phyloP scores from a whole-genome alignment of 1,140 invertebrate species.

The Magallana ariakensis region DNA sequence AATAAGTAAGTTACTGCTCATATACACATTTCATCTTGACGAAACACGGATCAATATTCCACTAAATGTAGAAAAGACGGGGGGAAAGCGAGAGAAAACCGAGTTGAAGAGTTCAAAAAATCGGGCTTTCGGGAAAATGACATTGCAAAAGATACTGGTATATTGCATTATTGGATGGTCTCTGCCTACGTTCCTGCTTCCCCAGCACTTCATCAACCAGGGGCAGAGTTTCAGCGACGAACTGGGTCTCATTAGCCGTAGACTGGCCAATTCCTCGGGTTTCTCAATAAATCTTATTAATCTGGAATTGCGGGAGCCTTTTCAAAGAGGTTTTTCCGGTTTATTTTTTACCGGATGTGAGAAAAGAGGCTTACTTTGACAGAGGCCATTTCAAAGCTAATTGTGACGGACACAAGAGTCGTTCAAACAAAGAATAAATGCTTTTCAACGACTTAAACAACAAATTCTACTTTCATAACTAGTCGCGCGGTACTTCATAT shows the following conservation, averaged over 20 bases:
- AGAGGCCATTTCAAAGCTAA: conserved; percentile 16
- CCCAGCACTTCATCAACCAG: conserved; percentile 26
- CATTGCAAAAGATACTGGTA: conserved; percentile 24
- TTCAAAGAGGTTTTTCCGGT: conserved; percentile 9
- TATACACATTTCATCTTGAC: conserved; percentile 10
- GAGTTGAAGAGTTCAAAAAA: conserved; percentile 33
- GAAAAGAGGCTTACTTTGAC: conserved; percentile 33
- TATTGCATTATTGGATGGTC: conserved; percentile 2
- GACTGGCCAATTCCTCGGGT: conserved; percentile 8
- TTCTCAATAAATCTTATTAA: conserved; percentile 37
- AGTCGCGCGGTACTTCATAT: conserved; percentile 4
- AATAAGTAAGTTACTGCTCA: conserved; percentile 37
- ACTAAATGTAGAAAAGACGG: neutral
- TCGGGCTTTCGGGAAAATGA: neutral
- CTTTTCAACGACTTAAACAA: conserved; percentile 22
- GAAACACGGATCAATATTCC: conserved; percentile 19
- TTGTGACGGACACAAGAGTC: conserved; percentile 20
- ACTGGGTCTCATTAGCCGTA: neutral
- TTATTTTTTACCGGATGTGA: conserved; percentile 26
- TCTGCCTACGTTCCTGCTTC: neutral
- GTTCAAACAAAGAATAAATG: conserved; percentile 32
- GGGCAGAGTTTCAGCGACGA: neutral
- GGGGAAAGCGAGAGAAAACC: neutral
- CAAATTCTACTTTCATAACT: conserved; percentile 14
- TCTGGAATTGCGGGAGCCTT: neutral